Conservation (phyloP, 2,888 invertebrate genomes). For the Tyria jacobaeae region DNA sequence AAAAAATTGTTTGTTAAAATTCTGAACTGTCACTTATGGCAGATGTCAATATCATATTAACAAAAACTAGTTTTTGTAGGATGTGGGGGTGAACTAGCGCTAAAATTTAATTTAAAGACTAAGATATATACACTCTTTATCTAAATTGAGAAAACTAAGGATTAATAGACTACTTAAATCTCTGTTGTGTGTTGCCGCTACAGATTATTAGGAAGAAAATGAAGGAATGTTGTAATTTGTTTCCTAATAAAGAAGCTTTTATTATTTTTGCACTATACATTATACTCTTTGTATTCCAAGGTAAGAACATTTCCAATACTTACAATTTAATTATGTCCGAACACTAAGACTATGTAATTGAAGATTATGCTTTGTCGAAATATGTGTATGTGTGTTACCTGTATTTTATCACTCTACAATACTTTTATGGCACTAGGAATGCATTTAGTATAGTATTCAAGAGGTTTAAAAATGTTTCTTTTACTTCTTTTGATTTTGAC, state of each 20-base stretch:
- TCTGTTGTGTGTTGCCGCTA: background rate
- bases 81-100: background rate
- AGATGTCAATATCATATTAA: background rate
- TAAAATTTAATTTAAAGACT: background rate
- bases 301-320: constrained; percentile 78
- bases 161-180: background rate
- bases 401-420: background rate
- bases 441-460: background rate
- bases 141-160: background rate
- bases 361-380: no score
- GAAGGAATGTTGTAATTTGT: constrained; percentile 89
- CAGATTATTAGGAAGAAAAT: constrained; percentile 54
- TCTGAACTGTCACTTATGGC: background rate
- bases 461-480: background rate
- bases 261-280: constrained; percentile 95
- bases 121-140: background rate
- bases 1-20: no score
- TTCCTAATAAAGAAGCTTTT: constrained; percentile 93
- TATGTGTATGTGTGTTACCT: background rate
- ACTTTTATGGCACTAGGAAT: background rate
- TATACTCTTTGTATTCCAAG: constrained; percentile 96
- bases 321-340: background rate
- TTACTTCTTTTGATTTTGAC: background rate
- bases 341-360: background rate
- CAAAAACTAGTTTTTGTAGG: background rate